Evolutionary conservation across 1,140 invertebrate species (phyloP).

Genomic region (Hirudo medicinalis): DNA sequence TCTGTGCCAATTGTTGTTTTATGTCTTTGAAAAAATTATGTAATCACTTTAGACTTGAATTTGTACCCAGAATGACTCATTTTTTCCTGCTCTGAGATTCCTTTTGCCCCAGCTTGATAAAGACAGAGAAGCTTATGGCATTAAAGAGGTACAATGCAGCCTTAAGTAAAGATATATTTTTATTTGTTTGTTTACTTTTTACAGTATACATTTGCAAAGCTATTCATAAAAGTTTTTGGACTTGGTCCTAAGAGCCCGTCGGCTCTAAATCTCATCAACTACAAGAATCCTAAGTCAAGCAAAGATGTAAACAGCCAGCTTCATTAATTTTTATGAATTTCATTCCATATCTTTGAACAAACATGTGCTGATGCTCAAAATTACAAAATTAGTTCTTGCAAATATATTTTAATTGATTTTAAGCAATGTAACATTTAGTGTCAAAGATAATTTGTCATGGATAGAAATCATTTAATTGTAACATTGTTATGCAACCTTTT

Average conservation of each 20-base stretch:
- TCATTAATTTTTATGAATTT: constrained; percentile 21
- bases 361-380: too few relatives aligned
- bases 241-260: constrained; percentile 52
- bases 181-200: constrained; percentile 3
- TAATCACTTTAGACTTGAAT: constrained; percentile 6
- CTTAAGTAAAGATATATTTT: background rate
- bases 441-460: background rate
- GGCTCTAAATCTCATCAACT: constrained; percentile 53
- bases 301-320: constrained; percentile 37
- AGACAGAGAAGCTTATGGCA: constrained; percentile 39
- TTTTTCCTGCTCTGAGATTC: constrained; percentile 58
- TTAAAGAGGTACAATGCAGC: constrained; percentile 34
- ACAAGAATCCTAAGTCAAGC: constrained; percentile 39
- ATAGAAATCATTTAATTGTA: too few relatives aligned
- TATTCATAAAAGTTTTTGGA: constrained; percentile 56
- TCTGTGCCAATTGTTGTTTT: background rate
- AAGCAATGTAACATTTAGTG: constrained; percentile 3
- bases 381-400: too few relatives aligned
- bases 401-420: background rate
- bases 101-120: constrained; percentile 53
- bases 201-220: constrained; percentile 48
- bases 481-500: background rate
- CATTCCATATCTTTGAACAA: background rate
- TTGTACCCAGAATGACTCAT: constrained; percentile 41
- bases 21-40: constrained; percentile 5